phyloP scores from a whole-genome alignment of 2,888 invertebrate genomes.

The Scaptomyza flava region DNA sequence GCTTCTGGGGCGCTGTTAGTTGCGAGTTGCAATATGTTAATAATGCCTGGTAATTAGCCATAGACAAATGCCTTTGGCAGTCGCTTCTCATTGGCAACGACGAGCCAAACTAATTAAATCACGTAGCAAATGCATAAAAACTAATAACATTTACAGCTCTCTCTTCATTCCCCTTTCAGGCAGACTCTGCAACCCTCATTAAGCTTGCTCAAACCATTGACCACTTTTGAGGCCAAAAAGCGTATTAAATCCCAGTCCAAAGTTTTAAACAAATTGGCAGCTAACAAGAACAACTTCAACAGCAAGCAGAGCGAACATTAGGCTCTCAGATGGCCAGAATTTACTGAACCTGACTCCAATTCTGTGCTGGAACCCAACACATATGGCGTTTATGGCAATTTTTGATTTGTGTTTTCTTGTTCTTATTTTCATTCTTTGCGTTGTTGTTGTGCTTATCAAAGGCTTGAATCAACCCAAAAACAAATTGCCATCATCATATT shows the following conservation, averaged over 20 bases:
- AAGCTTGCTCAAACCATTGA: conserved; percentile 1
- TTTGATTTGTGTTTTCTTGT: background rate
- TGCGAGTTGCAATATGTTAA: conserved; percentile 62
- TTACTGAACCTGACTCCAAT: conserved; percentile 11
- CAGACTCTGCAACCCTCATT: background rate
- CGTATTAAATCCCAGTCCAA: conserved; percentile 51
- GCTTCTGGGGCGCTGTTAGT: conserved; percentile 16
- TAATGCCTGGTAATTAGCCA: conserved; percentile 64
- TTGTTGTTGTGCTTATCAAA: conserved; percentile 48
- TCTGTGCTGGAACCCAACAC: conserved; percentile 27
- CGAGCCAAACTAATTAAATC: conserved; percentile 70
- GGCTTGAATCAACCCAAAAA: conserved; percentile 57
- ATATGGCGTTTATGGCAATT: conserved; percentile 20
- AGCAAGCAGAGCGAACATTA: conserved; percentile 18
- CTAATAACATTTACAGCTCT: conserved; percentile 44
- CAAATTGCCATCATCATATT: conserved; percentile 78
- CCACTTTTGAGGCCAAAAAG: conserved; percentile 3
- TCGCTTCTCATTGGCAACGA: conserved; percentile 14
- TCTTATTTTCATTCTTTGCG: background rate
- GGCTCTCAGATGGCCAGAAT: background rate
- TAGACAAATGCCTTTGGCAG: conserved; percentile 55
- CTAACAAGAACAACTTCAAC: conserved; percentile 40
- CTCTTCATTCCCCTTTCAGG: conserved; percentile 8
- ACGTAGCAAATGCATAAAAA: conserved; percentile 74
- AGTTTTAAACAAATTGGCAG: conserved; percentile 73